Evolutionary conservation across 2,888 invertebrate species (phyloP).

Genomic region (Chrysolina haemoptera): DNA sequence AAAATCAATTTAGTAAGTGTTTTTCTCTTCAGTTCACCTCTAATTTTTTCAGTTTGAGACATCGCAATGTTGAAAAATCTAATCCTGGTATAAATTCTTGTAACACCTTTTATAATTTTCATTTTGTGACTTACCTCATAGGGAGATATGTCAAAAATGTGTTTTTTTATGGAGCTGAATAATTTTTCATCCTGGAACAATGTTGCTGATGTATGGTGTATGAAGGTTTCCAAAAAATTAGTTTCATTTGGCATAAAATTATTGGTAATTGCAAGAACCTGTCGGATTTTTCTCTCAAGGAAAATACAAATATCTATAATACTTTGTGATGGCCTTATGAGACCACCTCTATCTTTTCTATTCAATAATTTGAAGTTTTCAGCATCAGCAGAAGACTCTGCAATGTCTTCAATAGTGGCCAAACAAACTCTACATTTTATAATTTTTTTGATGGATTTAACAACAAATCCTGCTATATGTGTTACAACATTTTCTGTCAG

Average conservation of each 20-base stretch:
- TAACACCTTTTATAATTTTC: not conserved
- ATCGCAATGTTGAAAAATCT: not conserved
- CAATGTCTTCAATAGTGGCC: not conserved
- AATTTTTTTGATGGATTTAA: constrained; percentile 23
- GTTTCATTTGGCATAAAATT: not conserved
- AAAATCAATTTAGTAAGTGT: not conserved
- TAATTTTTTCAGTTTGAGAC: not conserved
- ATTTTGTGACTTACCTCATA: not conserved
- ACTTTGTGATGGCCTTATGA: no score
- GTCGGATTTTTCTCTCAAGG: constrained; percentile 2
- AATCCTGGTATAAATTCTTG: not conserved
- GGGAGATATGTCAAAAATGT: not conserved
- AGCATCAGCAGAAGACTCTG: not conserved
- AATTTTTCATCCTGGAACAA: not conserved
- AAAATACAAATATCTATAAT: no score
- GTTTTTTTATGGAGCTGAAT: not conserved
- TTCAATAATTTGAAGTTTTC: constrained; percentile 7
- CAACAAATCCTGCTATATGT: constrained; percentile 24
- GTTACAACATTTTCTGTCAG: constrained; percentile 27
- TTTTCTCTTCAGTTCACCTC: no score
- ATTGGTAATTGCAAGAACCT: not conserved
- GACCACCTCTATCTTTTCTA: no score
- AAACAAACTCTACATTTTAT: constrained; percentile 9
- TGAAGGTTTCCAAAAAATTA: not conserved
- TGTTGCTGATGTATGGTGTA: not conserved